A percentile compares a stretch with the other conserved stretches of the same genome.
Conservation (phyloP, 35 echinoderm and acorn worm genomes). For the Ptychodera flava region DNA sequence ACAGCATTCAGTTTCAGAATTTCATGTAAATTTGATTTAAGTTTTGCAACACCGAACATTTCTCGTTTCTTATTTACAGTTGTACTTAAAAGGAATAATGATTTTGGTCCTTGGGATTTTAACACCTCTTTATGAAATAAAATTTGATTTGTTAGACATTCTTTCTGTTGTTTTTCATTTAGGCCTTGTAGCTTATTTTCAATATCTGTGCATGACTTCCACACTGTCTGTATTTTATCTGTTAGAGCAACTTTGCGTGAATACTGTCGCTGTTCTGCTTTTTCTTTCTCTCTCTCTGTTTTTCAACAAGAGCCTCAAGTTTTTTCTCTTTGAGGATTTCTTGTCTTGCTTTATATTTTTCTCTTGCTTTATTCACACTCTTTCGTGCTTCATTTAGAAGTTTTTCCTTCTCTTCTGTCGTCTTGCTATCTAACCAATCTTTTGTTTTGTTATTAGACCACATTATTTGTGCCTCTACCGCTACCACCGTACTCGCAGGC, state of each 20-base stretch:
- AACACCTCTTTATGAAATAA: too few relatives aligned
- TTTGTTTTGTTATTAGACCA: slow-evolving; percentile 29
- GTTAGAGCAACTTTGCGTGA: not conserved
- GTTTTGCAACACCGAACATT: too few relatives aligned
- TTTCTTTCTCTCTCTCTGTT: not conserved
- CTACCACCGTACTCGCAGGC: slow-evolving; percentile 3
- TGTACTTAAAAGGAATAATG: too few relatives aligned
- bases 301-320: not conserved
- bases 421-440: slow-evolving; percentile 10
- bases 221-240: not conserved
- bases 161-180: too few relatives aligned
- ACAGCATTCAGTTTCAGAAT: too few relatives aligned
- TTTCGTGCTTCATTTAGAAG: slow-evolving; percentile 12
- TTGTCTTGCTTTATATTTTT: not conserved
- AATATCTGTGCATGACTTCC: not conserved
- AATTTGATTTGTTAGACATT: too few relatives aligned
- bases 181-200: too few relatives aligned
- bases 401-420: not conserved
- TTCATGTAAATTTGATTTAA: too few relatives aligned
- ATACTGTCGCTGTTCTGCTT: not conserved
- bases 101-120: not conserved
- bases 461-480: not conserved
- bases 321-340: slow-evolving; percentile 17
- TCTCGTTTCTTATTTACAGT: too few relatives aligned
- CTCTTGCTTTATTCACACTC: not conserved